Base-by-base conservation (phyloP, 2,888 invertebrate species). In the Pseudanteris insignis region DNA sequence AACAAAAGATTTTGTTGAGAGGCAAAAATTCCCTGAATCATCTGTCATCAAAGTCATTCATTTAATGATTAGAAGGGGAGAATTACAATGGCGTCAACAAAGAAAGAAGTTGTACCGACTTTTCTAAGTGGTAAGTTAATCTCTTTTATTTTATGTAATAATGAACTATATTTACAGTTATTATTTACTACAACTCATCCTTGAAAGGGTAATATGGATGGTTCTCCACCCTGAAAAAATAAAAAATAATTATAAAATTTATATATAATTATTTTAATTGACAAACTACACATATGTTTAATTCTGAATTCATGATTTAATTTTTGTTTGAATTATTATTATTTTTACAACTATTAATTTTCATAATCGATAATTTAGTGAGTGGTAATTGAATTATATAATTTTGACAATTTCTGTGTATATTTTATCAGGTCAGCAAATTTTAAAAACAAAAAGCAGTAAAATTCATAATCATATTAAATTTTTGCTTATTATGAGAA, bases 41-140 rank as follows among this genome's bases (percentile, higher is more conserved):
- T 86, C 91, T 2, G 88, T 99, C 54, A 81, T 88, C 57, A 97
- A 96, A 83, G 98, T 99, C 8, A 88, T 99, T 67, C 88, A 92
- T 70, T 89, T 92, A 7, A 94, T 98, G 95, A 90, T 99, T 67
- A 85, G 96, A 15, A 86, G 97, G 9, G 99, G 97, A 0, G 97
- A 99, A 77, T 81, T 99, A 34, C 97, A 98, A 74, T 94, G 97
- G 81, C 87, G 97, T 43, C 88, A 96, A 86, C 98, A 99, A 81
- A 85, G 98, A 50, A 96, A 96, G 84, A 94, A 98, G 93, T 84
- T 99, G 11, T 97, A 94, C 81, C 86, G 99, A 66, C 83, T 98
- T 26, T 91, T 36, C 12, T 71, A 38, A 70, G 66, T 48, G 37
- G 51, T 64, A 61, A 60, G 32, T 14, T 47, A 47, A 34, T 43